Evolutionary conservation across 2,113 vertebrate species (phyloP), one percentile per base, ranked within the genome.

Genomic region (Sinosuthora webbiana): DNA sequence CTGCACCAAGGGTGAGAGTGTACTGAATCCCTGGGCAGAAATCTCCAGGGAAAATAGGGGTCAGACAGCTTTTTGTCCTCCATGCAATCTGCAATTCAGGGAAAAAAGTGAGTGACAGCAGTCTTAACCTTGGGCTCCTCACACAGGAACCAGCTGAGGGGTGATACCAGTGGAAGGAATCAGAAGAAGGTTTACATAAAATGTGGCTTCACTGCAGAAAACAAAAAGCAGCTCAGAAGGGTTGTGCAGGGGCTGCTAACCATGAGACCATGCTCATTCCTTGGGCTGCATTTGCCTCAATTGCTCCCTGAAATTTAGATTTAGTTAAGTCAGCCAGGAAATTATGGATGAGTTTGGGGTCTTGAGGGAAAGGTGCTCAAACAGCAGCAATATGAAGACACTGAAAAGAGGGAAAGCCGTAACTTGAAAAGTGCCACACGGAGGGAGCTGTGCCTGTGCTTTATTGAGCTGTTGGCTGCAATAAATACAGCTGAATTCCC

Each of bases 391-490:
- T 73, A 41, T 55, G 78, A 95, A 80, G 78, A 73, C 53, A 42
- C 24, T 49, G 69, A 35, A 24, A 70, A 77, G 75, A 69, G 67
- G 33, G 45, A 70, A 69, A 83, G 84, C 88, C 23, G 0, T 95
- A 79, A 95, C 49, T 73, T 85, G 84, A 60, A 6, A 93, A 96
- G 84, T 83, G 81, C 50, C 70, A 91, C 70, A 12, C 37, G 31
- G 81, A 91, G 89, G 31, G 74, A 96, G 55, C 86, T 56, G 41
- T 85, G 69, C 77, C 62, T 93, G 82, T 87, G 77, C 60, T 94
- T 92, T 93, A 91, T 91, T 89, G 94, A 97, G 49, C 95, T 93
- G 74, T 49, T 89, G 89, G 49, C 95, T 93, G 74, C 93, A 82
- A 82, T 94, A 96, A 95, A 91, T 95, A 84, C 62, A 68, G 69